phyloP scores from a whole-genome alignment of 2,113 vertebrate genomes.

The Pogona vitticeps region DNA sequence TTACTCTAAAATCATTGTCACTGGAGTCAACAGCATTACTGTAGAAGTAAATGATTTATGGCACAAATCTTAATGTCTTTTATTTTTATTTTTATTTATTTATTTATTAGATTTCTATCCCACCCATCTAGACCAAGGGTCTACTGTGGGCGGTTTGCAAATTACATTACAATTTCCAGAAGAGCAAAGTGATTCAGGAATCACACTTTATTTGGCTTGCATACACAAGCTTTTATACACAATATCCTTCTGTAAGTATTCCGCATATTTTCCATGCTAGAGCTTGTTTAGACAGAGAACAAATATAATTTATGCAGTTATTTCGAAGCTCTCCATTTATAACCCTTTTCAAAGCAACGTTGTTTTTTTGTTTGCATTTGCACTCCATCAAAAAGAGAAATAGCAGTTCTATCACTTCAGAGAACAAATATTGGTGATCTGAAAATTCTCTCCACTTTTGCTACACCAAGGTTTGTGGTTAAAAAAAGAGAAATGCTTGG shows the following conservation, averaged over 20 bases:
- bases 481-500: conserved; percentile 19
- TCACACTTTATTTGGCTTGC: neutral
- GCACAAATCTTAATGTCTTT: neutral
- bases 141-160: no score
- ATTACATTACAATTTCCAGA: neutral
- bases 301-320: neutral
- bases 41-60: conserved; percentile 2
- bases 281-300: neutral
- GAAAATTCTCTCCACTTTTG: neutral
- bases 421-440: conserved; percentile 12
- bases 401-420: neutral
- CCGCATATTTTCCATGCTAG: neutral
- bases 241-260: neutral
- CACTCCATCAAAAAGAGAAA: neutral
- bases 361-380: neutral
- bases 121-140: no score
- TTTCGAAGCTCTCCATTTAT: neutral
- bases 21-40: neutral
- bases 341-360: conserved; percentile 13
- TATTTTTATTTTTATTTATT: no score
- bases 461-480: neutral
- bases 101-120: no score
- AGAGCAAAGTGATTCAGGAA: neutral
- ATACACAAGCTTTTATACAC: neutral
- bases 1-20: neutral